Conservation (phyloP, 2,888 invertebrate genomes). For the Andrena flavipes region DNA sequence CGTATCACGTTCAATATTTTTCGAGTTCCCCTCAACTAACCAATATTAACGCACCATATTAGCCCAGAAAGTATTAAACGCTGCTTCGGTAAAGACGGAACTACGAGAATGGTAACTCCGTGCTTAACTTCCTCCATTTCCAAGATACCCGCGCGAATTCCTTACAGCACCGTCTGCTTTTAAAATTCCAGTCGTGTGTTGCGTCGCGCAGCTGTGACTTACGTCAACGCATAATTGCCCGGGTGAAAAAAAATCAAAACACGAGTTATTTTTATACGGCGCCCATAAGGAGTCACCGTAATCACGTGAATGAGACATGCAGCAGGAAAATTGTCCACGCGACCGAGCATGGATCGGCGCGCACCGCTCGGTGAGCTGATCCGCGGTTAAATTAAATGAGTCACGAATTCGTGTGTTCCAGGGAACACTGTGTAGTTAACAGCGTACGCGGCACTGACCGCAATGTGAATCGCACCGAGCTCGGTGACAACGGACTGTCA, state of each 20-base stretch:
- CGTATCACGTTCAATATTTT: no score
- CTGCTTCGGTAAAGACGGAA: neutral
- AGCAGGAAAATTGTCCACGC: constrained; percentile 8
- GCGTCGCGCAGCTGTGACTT: neutral
- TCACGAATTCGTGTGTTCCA: constrained; percentile 49
- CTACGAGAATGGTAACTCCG: neutral
- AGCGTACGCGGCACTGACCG: constrained; percentile 49
- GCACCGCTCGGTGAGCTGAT: constrained; percentile 17
- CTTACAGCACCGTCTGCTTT: constrained; percentile 16
- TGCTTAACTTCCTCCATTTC: neutral
- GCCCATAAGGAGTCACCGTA: constrained; percentile 17
- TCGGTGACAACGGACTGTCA: constrained; percentile 73
- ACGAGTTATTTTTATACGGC: constrained; percentile 19
- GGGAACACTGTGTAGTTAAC: constrained; percentile 25
- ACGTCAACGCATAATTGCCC: constrained; percentile 25
- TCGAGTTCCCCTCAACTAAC: no score
- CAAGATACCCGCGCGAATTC: neutral
- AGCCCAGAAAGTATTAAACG: no score
- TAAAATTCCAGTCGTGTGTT: neutral
- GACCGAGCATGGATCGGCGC: neutral
- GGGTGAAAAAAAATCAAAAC: constrained; percentile 16
- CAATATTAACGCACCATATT: no score
- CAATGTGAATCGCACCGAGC: constrained; percentile 55
- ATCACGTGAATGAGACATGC: constrained; percentile 5
- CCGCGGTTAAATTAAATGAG: constrained; percentile 33